Evolutionary conservation across 2,797 vertebrate genomes (phyloP).

Genomic region (Chloroceryle inda): DNA sequence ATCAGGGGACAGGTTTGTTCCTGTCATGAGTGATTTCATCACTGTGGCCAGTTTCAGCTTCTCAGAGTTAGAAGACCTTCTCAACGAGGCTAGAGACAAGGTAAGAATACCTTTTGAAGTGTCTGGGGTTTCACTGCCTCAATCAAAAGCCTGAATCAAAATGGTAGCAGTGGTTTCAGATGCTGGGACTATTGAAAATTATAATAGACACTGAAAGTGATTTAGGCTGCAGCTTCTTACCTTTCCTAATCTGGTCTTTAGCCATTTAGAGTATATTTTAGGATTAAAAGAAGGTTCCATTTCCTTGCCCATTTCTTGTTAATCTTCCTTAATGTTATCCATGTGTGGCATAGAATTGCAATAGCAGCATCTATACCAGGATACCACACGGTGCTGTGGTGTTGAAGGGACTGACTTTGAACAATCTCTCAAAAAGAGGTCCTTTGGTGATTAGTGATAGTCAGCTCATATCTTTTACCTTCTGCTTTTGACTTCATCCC

Average conservation of each 20-base stretch:
- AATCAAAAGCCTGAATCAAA: not conserved
- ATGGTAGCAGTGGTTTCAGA: not conserved
- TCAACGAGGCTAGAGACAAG: conserved; percentile 94
- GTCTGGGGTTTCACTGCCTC: not conserved
- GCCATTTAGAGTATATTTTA: not conserved
- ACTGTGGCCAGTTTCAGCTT: conserved; percentile 98
- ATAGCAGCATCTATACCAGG: not conserved
- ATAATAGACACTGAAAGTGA: not conserved
- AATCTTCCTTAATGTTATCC: not conserved
- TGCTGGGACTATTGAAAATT: not conserved
- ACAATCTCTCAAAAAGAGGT: not conserved
- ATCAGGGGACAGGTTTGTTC: conserved; percentile 91
- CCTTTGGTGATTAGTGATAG: not conserved
- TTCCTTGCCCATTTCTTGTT: not conserved
- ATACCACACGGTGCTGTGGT: not conserved
- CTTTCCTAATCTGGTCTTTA: not conserved
- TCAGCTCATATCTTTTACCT: not conserved
- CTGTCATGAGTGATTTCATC: conserved; percentile 96
- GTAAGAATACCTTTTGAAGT: conserved; percentile 74
- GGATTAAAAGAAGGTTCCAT: not conserved
- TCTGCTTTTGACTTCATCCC: not conserved
- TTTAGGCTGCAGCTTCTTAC: not conserved
- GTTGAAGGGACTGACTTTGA: not conserved
- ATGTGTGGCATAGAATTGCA: not conserved
- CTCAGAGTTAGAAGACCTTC: conserved; percentile 95